A percentile compares a stretch with the other conserved stretches of the same genome.
phyloP scores from a whole-genome alignment of 1,140 invertebrate genomes.

The Apocrypta bakeri region DNA sequence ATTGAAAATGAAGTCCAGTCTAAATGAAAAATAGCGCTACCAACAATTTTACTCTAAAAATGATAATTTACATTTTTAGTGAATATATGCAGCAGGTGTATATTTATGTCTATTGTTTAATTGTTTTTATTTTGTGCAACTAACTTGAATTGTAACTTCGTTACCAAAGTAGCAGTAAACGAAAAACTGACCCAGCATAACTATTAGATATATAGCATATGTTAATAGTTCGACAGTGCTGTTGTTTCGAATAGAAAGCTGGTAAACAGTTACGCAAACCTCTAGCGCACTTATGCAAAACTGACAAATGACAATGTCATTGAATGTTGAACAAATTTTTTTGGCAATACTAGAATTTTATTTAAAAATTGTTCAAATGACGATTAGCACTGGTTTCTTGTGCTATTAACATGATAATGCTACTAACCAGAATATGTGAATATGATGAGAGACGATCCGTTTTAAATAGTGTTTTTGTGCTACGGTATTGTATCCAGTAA shows the following conservation, averaged over 20 bases:
- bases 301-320: not conserved
- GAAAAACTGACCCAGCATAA: constrained; percentile 17
- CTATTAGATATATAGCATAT: not conserved
- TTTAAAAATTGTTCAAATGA: not conserved
- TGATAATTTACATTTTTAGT: not conserved
- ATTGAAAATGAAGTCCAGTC: constrained; percentile 1
- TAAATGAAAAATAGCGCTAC: not conserved
- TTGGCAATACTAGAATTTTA: constrained; percentile 31
- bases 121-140: not conserved
- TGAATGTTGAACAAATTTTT: constrained; percentile 17
- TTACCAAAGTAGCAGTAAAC: constrained; percentile 20
- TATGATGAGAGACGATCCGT: constrained; percentile 4
- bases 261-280: constrained; percentile 19
- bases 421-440: constrained; percentile 16
- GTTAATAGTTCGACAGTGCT: not conserved
- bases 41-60: constrained; percentile 5
- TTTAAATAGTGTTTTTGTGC: not conserved
- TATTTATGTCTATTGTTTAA: not conserved
- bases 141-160: constrained; percentile 11
- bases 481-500: too few species aligned
- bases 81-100: not conserved
- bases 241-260: not conserved
- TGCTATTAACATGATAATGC: too few species aligned
- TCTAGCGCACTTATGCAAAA: constrained; percentile 14
- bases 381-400: too few species aligned